Conservation (phyloP, 2,888 invertebrate genomes). For the Ecliptopera silaceata region DNA sequence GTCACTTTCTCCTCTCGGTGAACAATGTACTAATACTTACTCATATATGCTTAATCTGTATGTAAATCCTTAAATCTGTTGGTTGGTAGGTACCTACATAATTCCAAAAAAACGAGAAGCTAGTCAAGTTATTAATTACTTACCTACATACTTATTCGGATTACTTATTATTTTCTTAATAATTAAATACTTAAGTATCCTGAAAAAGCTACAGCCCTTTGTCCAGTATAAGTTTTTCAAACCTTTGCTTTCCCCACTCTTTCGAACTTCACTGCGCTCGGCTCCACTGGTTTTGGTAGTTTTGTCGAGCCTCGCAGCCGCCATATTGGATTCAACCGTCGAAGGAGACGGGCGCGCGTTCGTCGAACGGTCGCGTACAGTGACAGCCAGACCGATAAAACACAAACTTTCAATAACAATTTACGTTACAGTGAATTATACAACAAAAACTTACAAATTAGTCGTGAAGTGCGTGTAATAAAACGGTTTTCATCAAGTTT, state of each 20-base stretch:
- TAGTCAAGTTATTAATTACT: no score
- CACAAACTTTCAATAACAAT: constrained; percentile 62
- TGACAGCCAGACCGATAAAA: constrained; percentile 71
- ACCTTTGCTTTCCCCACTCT: constrained; percentile 31
- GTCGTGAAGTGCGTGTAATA: constrained; percentile 54
- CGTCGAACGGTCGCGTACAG: constrained; percentile 54
- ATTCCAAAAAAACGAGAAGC: no score
- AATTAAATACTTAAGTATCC: no score
- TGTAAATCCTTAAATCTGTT: no score
- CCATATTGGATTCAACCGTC: constrained; percentile 72
- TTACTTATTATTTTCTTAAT: no score
- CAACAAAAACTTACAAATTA: constrained; percentile 36
- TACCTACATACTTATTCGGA: no score
- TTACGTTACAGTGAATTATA: constrained; percentile 47
- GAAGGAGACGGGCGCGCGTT: constrained; percentile 50
- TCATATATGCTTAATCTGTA: no score
- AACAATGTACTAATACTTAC: no score
- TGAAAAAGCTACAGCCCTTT: not conserved
- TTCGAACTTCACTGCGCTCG: constrained; percentile 39
- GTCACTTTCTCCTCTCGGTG: no score
- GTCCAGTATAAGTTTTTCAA: constrained; percentile 6
- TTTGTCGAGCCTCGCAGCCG: constrained; percentile 40
- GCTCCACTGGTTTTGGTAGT: constrained; percentile 12
- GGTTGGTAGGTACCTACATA: no score
- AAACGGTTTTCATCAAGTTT: constrained; percentile 28